Base-by-base conservation (phyloP, 2,888 invertebrate species). In the Eucriotettix oculatus region DNA sequence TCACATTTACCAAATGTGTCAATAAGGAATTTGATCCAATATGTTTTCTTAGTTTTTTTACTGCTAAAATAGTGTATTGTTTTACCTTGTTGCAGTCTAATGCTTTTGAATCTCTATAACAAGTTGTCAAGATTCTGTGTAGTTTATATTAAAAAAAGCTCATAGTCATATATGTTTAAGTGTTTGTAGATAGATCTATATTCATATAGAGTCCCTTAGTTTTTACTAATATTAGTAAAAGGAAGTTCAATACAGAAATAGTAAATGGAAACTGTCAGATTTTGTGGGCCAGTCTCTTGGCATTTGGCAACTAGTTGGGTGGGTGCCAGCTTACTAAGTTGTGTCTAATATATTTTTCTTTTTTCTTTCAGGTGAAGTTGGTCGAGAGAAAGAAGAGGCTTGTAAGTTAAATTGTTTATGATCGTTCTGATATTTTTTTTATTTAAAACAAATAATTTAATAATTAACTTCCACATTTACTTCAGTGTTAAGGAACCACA, bases 401-500 rank as follows among this genome's bases (percentile, higher is more conserved):
- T 67, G 87, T 87, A 78, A 87, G 87, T 86, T 29, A 29, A 2
- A 29, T 29, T 29, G 29, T 29, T 29, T 29, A 29, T 29, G 29
- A 29, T 29, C 7, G 29, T 29, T 29, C 29, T 29, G 29, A 29
- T 29, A 29, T 29, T 5, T 29, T 29, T 29, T 29, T 29, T 14
- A n/a, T 57, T 52, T 52, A 48, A 59, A 56, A 53, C n/a, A 56
- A 48, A 7, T 48, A 2, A n/a, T 48, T 14, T 48, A 48, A n/a
- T 48, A 48, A 48, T 14, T 48, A n/a, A 12, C 3, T 48, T 48
- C n/a, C 48, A 29, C 48, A 48, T 48, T 48, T 48, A 53, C 71
- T 75, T 42, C 76, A 89, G 89, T 87, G 73, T 84, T 87, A 73
- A 61, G 62, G 11, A 88, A 88, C 72, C 87, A 86, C 70, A 81